A percentile compares a stretch with the other conserved stretches of the same genome.
These are phyloP conservation scores for Poecilobothrus nobilitatus DNA, from an alignment of 2,888 invertebrate species.

Conservation along the genomic window DNA sequence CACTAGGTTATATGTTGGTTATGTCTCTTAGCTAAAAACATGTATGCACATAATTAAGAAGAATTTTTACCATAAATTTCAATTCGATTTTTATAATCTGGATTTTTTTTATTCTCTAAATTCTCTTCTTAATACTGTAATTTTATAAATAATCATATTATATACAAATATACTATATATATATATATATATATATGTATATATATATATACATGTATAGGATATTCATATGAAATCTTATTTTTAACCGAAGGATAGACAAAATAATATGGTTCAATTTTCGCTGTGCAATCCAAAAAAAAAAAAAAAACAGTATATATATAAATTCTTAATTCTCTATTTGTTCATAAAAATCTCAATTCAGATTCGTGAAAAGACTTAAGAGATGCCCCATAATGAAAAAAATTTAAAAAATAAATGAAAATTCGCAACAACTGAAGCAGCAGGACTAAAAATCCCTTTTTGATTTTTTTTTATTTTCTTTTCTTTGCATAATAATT, in stretches of 20 bases:
- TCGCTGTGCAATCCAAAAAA: not conserved
- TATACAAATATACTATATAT: not conserved
- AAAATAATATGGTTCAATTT: not conserved
- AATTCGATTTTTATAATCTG: not conserved
- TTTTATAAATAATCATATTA: not conserved
- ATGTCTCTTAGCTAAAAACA: not conserved
- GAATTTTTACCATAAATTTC: not conserved
- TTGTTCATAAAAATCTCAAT: not conserved
- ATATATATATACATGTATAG: too few species aligned
- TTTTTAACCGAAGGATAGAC: not conserved
- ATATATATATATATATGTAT: too few species aligned
- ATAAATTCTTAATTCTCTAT: not conserved
- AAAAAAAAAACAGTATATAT: not conserved
- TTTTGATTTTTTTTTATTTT: not conserved
- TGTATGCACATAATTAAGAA: slow-evolving; percentile 1
- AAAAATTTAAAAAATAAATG: not conserved
- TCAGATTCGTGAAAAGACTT: not conserved
- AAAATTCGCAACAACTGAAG: not conserved
- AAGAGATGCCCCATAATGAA: not conserved
- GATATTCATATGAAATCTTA: too few species aligned
- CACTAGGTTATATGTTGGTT: not conserved
- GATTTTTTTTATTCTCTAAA: not conserved
- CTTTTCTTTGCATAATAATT: not conserved
- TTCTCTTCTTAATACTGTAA: not conserved
- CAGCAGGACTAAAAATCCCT: not conserved